Conservation (phyloP, 2,888 invertebrate genomes). For the Platypus cylindrus region DNA sequence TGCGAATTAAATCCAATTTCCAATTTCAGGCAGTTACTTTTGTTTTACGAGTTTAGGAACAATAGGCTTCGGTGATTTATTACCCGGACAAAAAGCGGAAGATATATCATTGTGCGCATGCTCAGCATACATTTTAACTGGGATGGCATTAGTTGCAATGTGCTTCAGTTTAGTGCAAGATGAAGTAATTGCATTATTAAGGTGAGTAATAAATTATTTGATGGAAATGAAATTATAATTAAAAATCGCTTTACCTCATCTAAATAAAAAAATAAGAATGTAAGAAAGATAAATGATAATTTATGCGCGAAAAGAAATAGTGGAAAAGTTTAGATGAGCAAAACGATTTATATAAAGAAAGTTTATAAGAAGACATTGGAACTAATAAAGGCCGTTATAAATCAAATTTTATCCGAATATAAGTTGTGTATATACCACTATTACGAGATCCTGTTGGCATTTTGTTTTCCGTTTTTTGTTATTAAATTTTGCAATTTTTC, state of each 20-base stretch:
- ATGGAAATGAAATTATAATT: background rate
- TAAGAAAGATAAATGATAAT: too few species aligned
- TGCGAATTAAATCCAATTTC: background rate
- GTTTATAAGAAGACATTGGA: constrained; percentile 1
- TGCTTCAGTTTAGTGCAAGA: constrained; percentile 78
- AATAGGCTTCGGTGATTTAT: constrained; percentile 71
- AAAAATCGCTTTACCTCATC: too few species aligned
- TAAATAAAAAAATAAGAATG: too few species aligned
- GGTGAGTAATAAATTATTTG: constrained; percentile 6
- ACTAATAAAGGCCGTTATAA: constrained; percentile 1
- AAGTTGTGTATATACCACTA: too few species aligned
- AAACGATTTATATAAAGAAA: background rate
- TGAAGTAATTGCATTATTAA: constrained; percentile 33
- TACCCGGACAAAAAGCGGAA: constrained; percentile 49
- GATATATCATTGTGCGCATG: constrained; percentile 65
- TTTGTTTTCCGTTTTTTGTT: too few species aligned
- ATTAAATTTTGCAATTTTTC: too few species aligned
- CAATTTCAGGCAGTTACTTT: constrained; percentile 45
- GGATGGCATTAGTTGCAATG: constrained; percentile 78
- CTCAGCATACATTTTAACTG: constrained; percentile 68
- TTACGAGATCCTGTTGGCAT: too few species aligned
- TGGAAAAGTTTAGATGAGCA: too few species aligned
- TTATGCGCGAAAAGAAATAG: too few species aligned
- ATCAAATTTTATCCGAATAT: constrained; percentile 1
- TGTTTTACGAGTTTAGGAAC: constrained; percentile 65